Evolutionary conservation across 1,140 invertebrate genomes (phyloP).

Genomic region (Leguminivora glycinivorella): DNA sequence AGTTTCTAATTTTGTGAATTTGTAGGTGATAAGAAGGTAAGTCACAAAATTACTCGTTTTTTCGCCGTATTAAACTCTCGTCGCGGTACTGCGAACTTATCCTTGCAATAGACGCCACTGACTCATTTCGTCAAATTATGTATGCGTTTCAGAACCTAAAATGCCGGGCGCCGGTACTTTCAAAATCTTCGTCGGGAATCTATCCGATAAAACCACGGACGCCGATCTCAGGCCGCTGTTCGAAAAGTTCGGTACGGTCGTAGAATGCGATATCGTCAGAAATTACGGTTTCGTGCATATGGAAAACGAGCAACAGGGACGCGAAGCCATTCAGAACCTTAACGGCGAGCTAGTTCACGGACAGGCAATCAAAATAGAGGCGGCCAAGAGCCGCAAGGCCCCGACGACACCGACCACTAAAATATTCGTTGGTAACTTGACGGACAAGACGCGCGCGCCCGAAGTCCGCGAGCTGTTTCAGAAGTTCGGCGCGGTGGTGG

Average conservation of each 20-base stretch:
- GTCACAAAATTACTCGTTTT: slow-evolving; percentile 36
- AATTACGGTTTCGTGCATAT: slow-evolving; percentile 99
- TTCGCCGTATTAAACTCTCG: slow-evolving; percentile 30
- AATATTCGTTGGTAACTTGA: slow-evolving; percentile 94
- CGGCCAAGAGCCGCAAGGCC: slow-evolving; percentile 90
- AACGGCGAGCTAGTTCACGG: slow-evolving; percentile 94
- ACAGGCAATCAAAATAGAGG: slow-evolving; percentile 94
- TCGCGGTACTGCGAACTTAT: slow-evolving; percentile 46
- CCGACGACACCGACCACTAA: slow-evolving; percentile 92
- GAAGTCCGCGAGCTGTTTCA: slow-evolving; percentile 92
- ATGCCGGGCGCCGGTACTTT: slow-evolving; percentile 94
- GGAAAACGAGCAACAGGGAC: slow-evolving; percentile 94
- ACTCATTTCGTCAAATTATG: slow-evolving; percentile 76
- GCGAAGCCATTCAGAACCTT: slow-evolving; percentile 94
- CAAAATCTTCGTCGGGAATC: slow-evolving; percentile 97
- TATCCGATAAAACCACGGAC: slow-evolving; percentile 92
- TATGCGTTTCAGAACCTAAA: slow-evolving; percentile 79
- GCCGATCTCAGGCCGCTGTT: slow-evolving; percentile 93
- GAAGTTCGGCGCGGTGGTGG: slow-evolving; percentile 92
- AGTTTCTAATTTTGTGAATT: slow-evolving; percentile 42
- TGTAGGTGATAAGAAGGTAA: slow-evolving; percentile 49
- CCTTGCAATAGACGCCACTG: slow-evolving; percentile 65
- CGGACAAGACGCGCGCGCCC: slow-evolving; percentile 92
- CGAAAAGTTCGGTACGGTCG: slow-evolving; percentile 96
- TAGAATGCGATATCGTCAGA: slow-evolving; percentile 97